Percentiles rank a stretch among this genome's conserved stretches.
Evolutionary conservation across 2,113 vertebrate genomes (phyloP).

Genomic region (Rallus limicola): DNA sequence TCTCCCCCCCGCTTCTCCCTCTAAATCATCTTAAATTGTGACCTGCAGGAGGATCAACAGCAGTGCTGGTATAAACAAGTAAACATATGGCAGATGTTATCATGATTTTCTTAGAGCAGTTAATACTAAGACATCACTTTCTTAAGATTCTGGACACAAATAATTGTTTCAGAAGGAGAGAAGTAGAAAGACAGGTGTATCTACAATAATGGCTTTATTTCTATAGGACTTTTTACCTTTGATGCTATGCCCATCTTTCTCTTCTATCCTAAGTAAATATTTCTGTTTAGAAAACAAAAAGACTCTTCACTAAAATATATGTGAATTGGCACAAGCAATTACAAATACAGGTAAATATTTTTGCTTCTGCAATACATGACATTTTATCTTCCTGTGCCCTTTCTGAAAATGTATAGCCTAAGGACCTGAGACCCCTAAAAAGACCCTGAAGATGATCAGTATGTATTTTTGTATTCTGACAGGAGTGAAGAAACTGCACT

Average conservation of each 20-base stretch:
- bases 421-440: neutral
- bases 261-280: neutral
- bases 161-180: neutral
- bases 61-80: neutral
- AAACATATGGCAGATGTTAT: slow-evolving; percentile 28
- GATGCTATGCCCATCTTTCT: neutral
- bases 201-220: neutral
- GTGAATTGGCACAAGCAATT: neutral
- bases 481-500: neutral
- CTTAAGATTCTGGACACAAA: neutral
- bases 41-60: neutral
- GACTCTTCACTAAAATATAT: neutral
- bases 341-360: neutral
- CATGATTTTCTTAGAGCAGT: neutral
- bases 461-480: neutral
- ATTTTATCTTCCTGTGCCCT: neutral
- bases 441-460: neutral
- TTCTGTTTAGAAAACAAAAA: neutral
- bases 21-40: slow-evolving; percentile 28
- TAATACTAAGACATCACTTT: neutral
- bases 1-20: neutral
- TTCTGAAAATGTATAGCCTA: neutral
- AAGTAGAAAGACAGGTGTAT: neutral
- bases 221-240: neutral
- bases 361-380: neutral